phyloP scores from a whole-genome alignment of 1,140 invertebrate genomes.

The Nasonia longicornis region DNA sequence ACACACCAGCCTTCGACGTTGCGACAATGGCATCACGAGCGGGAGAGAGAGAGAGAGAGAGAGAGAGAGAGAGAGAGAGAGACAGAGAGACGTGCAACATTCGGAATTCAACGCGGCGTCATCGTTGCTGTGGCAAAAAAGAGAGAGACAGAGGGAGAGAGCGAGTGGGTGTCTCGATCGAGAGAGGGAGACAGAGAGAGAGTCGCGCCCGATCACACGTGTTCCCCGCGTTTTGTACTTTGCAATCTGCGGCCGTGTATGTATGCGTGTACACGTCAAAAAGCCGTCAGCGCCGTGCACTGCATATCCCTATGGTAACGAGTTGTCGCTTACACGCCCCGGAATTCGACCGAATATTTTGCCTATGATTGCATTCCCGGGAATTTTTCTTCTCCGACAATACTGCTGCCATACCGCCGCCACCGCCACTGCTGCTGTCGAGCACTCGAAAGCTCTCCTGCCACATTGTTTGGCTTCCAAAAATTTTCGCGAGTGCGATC shows the following conservation, averaged over 20 bases:
- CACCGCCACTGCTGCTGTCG: neutral
- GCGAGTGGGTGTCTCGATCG: neutral
- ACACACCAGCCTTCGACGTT: neutral
- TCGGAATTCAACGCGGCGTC: conserved; percentile 12
- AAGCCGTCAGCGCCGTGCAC: neutral
- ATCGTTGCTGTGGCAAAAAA: neutral
- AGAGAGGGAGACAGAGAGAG: neutral
- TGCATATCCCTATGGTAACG: conserved; percentile 34
- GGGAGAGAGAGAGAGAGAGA: too few species aligned
- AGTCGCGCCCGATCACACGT: conserved; percentile 27
- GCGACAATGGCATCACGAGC: neutral
- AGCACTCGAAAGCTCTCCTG: conserved; percentile 1
- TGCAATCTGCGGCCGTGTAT: neutral
- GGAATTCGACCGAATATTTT: conserved; percentile 16
- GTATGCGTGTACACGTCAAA: neutral
- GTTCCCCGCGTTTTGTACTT: neutral
- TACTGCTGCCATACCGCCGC: neutral
- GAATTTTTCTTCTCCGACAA: conserved; percentile 21
- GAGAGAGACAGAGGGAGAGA: neutral
- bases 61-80: too few species aligned
- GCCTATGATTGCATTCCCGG: conserved; percentile 5
- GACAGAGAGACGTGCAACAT: neutral
- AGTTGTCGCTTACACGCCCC: conserved; percentile 18
- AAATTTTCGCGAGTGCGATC: neutral
- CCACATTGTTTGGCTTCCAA: neutral